phyloP scores from a whole-genome alignment of 2,113 vertebrate genomes.

The Corvus moneduloides region DNA sequence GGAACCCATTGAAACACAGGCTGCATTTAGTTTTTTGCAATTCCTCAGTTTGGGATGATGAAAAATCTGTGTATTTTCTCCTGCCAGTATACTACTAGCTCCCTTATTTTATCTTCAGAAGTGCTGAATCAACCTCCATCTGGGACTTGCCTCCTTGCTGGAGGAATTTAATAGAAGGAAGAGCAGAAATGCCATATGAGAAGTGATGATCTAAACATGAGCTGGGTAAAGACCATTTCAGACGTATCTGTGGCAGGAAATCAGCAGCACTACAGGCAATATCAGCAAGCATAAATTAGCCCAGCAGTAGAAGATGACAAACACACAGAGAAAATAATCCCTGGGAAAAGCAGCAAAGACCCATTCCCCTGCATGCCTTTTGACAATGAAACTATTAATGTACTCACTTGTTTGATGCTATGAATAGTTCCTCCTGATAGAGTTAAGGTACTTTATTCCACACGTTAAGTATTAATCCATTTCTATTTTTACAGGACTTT shows the following conservation, averaged over 20 bases:
- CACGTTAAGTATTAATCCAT: neutral
- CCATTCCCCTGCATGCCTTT: neutral
- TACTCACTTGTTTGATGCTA: neutral
- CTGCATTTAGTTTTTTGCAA: neutral
- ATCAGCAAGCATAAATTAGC: neutral
- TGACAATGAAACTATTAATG: neutral
- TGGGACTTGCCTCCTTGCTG: neutral
- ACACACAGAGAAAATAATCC: neutral
- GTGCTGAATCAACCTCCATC: neutral
- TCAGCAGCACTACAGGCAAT: neutral
- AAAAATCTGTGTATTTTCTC: neutral
- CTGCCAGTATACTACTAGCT: neutral
- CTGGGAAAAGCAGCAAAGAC: neutral
- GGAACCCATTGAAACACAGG: neutral
- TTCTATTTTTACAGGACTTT: neutral
- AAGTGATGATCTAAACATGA: neutral
- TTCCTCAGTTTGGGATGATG: neutral
- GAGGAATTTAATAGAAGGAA: neutral
- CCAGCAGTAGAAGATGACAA: neutral
- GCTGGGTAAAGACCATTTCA: neutral
- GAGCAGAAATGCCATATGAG: neutral
- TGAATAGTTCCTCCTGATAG: neutral
- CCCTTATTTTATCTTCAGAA: neutral
- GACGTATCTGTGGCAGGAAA: neutral
- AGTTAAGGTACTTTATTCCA: neutral